Base-by-base conservation (phyloP, 1,140 invertebrate species). In the Drosophila parvula region DNA sequence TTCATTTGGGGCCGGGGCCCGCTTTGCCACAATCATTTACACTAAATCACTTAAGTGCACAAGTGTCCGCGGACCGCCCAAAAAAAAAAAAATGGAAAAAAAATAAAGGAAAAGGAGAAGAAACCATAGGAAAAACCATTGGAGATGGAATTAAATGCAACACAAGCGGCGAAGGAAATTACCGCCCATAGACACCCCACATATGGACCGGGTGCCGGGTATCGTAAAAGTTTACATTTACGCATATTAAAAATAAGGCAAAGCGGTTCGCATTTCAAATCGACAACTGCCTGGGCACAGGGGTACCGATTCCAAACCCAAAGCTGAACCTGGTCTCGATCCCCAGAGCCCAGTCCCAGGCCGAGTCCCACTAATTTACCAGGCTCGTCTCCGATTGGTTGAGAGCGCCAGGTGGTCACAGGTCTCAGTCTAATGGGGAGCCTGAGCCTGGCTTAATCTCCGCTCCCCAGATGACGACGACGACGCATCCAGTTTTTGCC, bases 1-100 rank as follows among this genome's bases (percentile, higher is more conserved):
- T 61, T 70, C 67, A 43, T 68, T 70, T 50, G 44, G 68, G 48
- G 32, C 12, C 51, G 44, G 47, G 12, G 28, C 18, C 55, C 44
- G 30, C 68, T 74, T 82, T 79, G 83, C 79, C 82, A 88, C 82
- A 86, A 86, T 86, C 82, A 88, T 86, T 86, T 86, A 86, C 82
- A 86, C 82, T 86, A 86, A 86, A 88, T 86, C 82, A 86, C 82
- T 86, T 85, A 85, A 81, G 79, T 85, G 83, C 78, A 88, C 82
- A 86, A 88, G 82, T 83, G 82, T 86, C 71, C 57, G 57, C 8
- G 78, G 27, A 69, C 32, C 61, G 81, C 61, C 81, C 79, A 71
- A 77, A 76, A 74, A 74, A 51, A 8, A 41, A 30, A 8, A 32
- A 50, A n/a, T n/a, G n/a, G 4, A 7, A 14, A 22, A 34, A 40